Conservation (phyloP, 2,888 invertebrate genomes). For the Monochamus alternatus region DNA sequence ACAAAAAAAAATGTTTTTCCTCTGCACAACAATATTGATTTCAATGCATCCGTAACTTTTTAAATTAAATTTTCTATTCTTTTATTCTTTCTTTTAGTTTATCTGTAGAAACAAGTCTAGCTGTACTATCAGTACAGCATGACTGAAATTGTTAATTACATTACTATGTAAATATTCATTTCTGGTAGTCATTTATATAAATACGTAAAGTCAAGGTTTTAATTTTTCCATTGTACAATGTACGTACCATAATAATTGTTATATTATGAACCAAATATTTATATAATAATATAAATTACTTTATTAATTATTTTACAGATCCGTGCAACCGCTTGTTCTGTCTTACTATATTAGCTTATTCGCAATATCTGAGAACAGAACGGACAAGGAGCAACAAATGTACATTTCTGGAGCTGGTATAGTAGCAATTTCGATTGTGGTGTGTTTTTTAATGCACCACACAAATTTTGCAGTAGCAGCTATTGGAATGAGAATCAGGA, state of each 20-base stretch:
- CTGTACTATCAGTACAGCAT: too few relatives aligned
- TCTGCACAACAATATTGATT: too few relatives aligned
- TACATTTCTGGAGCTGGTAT: slow-evolving; percentile 74
- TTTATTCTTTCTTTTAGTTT: too few relatives aligned
- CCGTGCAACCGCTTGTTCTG: slow-evolving; percentile 65
- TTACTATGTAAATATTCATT: background rate
- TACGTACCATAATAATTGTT: too few relatives aligned
- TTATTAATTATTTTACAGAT: slow-evolving; percentile 70
- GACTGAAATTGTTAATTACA: slow-evolving; percentile 12
- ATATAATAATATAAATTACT: background rate
- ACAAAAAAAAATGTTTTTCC: too few relatives aligned
- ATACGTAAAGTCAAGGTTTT: background rate
- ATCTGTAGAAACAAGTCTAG: too few relatives aligned
- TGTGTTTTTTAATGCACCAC: slow-evolving; percentile 76
- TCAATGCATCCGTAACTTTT: too few relatives aligned
- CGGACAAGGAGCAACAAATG: slow-evolving; percentile 68
- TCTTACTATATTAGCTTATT: slow-evolving; percentile 48
- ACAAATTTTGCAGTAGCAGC: slow-evolving; percentile 73
- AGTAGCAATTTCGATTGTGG: slow-evolving; percentile 72
- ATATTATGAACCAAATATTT: too few relatives aligned
- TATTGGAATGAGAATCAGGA: slow-evolving; percentile 83
- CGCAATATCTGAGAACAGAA: slow-evolving; percentile 13
- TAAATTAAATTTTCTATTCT: too few relatives aligned
- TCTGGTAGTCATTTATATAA: background rate
- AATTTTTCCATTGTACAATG: background rate